Percentiles rank a stretch among this genome's conserved stretches.
These are phyloP conservation scores for Aplodontia rufa DNA, from an alignment of 2,113 vertebrate genomes.

Conservation along the genomic window DNA sequence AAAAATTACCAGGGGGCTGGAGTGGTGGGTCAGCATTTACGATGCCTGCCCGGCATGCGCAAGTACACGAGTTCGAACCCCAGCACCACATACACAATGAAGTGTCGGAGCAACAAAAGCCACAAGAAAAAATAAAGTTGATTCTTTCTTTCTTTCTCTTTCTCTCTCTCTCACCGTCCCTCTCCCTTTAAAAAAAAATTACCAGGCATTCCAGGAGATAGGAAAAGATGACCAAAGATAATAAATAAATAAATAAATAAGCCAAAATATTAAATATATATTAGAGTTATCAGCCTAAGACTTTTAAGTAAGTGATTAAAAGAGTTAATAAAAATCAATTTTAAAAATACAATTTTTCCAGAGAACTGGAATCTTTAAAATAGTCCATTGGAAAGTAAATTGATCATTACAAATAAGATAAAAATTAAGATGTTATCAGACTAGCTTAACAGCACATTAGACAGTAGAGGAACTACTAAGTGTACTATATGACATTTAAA, in stretches of 20 bases:
- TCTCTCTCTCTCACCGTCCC: no score
- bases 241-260: not conserved
- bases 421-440: not conserved
- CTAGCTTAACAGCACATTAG: not conserved
- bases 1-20: no score
- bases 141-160: no score
- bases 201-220: not conserved
- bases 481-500: not conserved
- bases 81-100: no score
- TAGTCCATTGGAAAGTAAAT: not conserved
- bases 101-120: no score
- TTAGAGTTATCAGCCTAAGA: not conserved
- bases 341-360: not conserved
- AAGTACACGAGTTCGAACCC: no score
- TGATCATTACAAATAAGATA: not conserved
- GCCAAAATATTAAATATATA: not conserved
- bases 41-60: no score
- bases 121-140: no score
- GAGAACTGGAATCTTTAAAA: not conserved
- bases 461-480: not conserved
- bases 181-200: no score
- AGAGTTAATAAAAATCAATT: slow-evolving; percentile 18
- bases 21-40: no score
- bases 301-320: slow-evolving; percentile 10
- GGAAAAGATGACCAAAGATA: not conserved